Evolutionary conservation across 2,113 vertebrate species (phyloP), one percentile per base, ranked within the genome.

Genomic region (Salvator merianae): DNA sequence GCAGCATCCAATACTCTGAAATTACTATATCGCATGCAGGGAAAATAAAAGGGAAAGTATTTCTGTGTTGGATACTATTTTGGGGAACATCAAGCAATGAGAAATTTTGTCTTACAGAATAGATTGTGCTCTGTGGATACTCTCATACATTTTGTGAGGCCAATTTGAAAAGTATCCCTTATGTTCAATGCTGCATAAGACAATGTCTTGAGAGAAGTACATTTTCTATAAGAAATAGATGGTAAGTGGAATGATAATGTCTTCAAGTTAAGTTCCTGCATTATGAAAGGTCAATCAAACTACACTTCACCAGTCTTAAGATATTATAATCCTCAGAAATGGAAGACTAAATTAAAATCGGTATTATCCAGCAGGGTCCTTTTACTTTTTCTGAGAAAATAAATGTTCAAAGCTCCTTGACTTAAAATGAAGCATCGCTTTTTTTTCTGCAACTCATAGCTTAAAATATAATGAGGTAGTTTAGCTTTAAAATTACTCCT

Each of bases 401-500:
- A 36, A 59, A 5, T 18, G 53, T 77, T 36, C 75, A 62, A 36
- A 62, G 4, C 75, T 59, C 55, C 32, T 62, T 77, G 75, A 55
- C 53, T 36, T 36, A 59, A 77, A 62, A 77, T 77, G 20, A 62
- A 81, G 22, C 7, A 55, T n/a, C 40, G 20, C 55, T 4, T 4
- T 62, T 32, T 26, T 71, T 78, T 55, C 47, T 26, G 68, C 78
- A 22, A 32, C n/a, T 59, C 55, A 62, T 24, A 62, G 76, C 30
- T 59, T 84, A 68, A 79, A 78, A n/a, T 20, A 55, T 55, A 71
- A 79, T 34, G 13, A 78, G 72, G 53, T 63, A 55, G 63, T 79
- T 84, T 78, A 28, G 26, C 68, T 79, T 24, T 28, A 30, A 79
- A 84, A 84, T 84, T 47, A 40, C 47, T n/a, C 77, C 22, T 84